phyloP scores from a whole-genome alignment of 92 coral and sea anemone species.

The Epizoanthus illoricatus region DNA sequence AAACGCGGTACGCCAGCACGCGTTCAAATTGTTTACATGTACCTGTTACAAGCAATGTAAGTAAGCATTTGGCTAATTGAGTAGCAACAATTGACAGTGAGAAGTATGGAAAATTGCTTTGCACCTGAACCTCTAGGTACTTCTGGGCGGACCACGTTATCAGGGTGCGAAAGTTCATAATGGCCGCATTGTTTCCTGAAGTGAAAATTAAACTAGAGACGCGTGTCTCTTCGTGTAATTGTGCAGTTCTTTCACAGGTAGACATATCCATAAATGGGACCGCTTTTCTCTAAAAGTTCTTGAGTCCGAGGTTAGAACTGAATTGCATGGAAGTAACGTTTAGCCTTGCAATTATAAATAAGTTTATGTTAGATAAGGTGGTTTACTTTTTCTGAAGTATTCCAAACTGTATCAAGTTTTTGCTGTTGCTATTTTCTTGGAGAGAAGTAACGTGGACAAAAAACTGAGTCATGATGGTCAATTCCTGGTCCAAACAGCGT shows the following conservation, averaged over 20 bases:
- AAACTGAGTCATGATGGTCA: neutral
- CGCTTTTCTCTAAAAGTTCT: neutral
- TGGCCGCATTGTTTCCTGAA: constrained; percentile 4
- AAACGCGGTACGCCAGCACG: constrained; percentile 17
- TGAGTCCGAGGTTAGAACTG: neutral
- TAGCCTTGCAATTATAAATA: too few relatives aligned
- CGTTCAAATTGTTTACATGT: neutral
- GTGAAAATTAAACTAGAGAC: neutral
- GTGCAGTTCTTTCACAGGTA: constrained; percentile 14
- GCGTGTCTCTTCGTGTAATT: neutral
- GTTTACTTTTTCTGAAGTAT: too few relatives aligned
- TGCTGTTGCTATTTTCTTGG: neutral
- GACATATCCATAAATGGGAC: constrained; percentile 15
- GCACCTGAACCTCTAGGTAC: neutral
- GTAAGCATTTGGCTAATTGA: constrained; percentile 24
- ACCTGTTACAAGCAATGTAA: constrained; percentile 1
- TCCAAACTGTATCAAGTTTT: neutral
- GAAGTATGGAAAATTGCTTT: neutral
- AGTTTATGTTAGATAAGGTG: too few relatives aligned
- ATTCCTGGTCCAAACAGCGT: constrained; percentile 1
- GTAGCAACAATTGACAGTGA: neutral
- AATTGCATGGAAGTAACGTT: neutral
- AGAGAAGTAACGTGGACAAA: neutral
- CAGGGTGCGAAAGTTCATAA: neutral
- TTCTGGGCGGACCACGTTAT: neutral